phyloP scores from a whole-genome alignment of 2,888 invertebrate species.

The Erebia palarica region DNA sequence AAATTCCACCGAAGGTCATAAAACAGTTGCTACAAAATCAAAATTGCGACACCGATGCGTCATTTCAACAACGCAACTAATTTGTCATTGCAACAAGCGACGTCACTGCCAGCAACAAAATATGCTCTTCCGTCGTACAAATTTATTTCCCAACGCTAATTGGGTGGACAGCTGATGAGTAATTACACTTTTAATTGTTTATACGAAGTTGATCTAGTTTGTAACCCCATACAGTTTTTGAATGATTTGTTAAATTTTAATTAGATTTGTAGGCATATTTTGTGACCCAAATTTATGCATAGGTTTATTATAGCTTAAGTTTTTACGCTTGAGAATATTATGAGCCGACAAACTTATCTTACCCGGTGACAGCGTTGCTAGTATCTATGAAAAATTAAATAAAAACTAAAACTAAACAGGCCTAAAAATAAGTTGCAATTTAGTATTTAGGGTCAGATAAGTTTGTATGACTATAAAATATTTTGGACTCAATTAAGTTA shows the following conservation, averaged over 20 bases:
- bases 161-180: conserved; percentile 58
- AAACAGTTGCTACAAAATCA: not conserved
- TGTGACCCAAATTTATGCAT: too few species aligned
- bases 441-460: too few species aligned
- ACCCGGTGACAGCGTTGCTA: too few species aligned
- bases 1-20: not conserved
- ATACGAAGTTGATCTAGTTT: conserved; percentile 49
- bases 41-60: conserved; percentile 24
- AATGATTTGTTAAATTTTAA: not conserved
- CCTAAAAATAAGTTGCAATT: too few species aligned
- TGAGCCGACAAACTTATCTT: too few species aligned
- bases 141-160: conserved; percentile 60
- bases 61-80: conserved; percentile 29
- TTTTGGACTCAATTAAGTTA: too few species aligned
- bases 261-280: too few species aligned
- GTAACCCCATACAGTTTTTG: conserved; percentile 43
- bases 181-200: conserved; percentile 62
- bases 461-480: too few species aligned
- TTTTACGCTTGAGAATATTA: too few species aligned
- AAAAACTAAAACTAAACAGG: too few species aligned
- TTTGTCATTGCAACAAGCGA: conserved; percentile 29
- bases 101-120: conserved; percentile 38
- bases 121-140: conserved; percentile 49
- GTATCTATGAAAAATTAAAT: too few species aligned
- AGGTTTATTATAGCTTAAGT: too few species aligned